Conservation (phyloP, 2,888 invertebrate genomes). For the Machimus atricapillus region DNA sequence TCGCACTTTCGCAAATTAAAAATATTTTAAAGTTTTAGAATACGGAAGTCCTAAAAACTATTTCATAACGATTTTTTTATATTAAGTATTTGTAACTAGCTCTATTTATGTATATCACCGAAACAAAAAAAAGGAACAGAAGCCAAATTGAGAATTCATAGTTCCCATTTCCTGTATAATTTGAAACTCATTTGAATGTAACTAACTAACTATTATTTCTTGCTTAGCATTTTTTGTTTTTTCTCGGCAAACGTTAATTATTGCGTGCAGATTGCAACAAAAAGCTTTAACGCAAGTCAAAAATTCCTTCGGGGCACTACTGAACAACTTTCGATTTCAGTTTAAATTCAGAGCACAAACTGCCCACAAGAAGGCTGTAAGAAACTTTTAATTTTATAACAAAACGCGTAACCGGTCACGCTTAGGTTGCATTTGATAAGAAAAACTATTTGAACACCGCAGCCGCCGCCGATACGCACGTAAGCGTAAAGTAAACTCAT, state of each 20-base stretch:
- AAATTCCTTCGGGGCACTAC: background rate
- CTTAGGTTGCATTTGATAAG: background rate
- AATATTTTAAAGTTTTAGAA: background rate
- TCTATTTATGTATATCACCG: background rate
- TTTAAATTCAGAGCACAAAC: background rate
- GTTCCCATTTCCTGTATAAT: background rate
- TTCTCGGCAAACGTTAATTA: background rate
- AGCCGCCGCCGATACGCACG: background rate
- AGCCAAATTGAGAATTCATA: background rate
- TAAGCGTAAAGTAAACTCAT: background rate
- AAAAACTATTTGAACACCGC: background rate
- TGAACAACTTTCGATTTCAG: background rate
- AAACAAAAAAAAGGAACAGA: background rate
- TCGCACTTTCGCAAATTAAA: background rate
- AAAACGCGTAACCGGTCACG: background rate
- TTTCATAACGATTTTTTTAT: background rate
- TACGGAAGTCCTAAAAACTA: background rate
- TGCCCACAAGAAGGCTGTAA: background rate
- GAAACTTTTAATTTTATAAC: background rate
- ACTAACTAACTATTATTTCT: background rate
- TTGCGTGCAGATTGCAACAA: background rate
- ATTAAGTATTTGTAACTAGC: background rate
- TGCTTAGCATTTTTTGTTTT: background rate
- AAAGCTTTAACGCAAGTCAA: background rate
- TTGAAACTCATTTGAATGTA: background rate